Evolutionary conservation across 2,888 invertebrate genomes (phyloP).

Genomic region (Sphinx pinastri): DNA sequence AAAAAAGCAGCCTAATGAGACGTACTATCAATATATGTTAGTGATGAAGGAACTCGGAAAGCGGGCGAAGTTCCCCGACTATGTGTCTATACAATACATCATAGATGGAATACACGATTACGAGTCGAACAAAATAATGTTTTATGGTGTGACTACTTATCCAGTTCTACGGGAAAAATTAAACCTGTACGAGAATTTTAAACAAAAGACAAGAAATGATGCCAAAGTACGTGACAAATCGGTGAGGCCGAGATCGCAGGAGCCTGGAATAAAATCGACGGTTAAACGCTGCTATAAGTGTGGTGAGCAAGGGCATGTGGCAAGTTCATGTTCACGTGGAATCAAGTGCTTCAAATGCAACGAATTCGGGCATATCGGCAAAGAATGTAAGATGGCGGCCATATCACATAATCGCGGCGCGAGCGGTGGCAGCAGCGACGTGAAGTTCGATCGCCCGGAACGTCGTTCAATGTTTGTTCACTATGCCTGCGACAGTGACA

Average conservation of each 20-base stretch:
- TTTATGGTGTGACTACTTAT: constrained; percentile 37
- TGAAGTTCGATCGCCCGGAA: not conserved
- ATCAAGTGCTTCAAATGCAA: constrained; percentile 1
- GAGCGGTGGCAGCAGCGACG: not conserved
- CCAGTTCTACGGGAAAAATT: constrained; percentile 35
- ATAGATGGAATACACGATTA: constrained; percentile 39
- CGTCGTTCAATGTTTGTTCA: not conserved
- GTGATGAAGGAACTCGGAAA: constrained; percentile 41
- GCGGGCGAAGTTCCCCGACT: constrained; percentile 38
- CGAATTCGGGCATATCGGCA: constrained; percentile 11
- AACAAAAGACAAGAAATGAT: too few species aligned
- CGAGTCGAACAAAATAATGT: constrained; percentile 36
- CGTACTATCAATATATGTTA: constrained; percentile 37
- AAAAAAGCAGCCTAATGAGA: constrained; percentile 34
- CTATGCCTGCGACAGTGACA: too few species aligned
- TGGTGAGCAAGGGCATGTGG: constrained; percentile 5
- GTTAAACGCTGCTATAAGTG: constrained; percentile 9
- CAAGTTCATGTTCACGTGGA: not conserved
- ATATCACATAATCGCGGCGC: not conserved
- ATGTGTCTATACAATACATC: constrained; percentile 41
- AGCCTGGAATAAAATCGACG: too few species aligned
- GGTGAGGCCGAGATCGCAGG: too few species aligned
- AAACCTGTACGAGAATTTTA: constrained; percentile 30
- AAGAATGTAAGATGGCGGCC: not conserved
- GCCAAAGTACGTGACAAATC: too few species aligned